Conservation (phyloP, 2,888 invertebrate species). For the Acholoe squamosa region DNA sequence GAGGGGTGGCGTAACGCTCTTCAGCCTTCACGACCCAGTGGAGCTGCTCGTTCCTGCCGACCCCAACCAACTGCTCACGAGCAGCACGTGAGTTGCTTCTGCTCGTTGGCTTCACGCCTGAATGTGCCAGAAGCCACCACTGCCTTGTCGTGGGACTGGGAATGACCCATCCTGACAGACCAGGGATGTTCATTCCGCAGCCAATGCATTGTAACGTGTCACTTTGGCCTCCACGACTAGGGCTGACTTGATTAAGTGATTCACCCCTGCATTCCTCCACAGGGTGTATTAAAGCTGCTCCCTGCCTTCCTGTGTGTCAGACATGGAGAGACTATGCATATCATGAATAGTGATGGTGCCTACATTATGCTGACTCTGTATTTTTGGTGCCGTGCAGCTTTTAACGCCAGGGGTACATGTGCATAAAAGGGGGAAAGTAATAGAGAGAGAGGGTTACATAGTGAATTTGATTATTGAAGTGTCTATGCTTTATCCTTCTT, state of each 20-base stretch:
- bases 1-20: constrained; percentile 33
- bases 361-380: neutral
- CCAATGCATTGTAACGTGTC: constrained; percentile 52
- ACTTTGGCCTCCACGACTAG: constrained; percentile 17
- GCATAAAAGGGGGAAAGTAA: no score
- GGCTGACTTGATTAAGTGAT: constrained; percentile 43
- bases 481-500: no score
- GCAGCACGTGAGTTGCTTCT: neutral
- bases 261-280: neutral
- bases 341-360: constrained; percentile 31
- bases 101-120: constrained; percentile 34
- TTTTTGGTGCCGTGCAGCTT: no score
- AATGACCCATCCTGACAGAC: neutral
- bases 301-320: constrained; percentile 3
- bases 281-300: constrained; percentile 26
- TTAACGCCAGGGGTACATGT: no score
- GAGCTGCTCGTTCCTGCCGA: constrained; percentile 19
- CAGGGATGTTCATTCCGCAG: constrained; percentile 15
- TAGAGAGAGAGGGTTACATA: no score
- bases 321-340: constrained; percentile 1
- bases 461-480: no score
- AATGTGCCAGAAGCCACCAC: neutral
- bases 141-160: neutral
- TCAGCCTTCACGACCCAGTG: neutral
- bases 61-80: neutral